Base-by-base conservation (phyloP, 2,888 invertebrate species). In the Pristionchus maxplancki region DNA sequence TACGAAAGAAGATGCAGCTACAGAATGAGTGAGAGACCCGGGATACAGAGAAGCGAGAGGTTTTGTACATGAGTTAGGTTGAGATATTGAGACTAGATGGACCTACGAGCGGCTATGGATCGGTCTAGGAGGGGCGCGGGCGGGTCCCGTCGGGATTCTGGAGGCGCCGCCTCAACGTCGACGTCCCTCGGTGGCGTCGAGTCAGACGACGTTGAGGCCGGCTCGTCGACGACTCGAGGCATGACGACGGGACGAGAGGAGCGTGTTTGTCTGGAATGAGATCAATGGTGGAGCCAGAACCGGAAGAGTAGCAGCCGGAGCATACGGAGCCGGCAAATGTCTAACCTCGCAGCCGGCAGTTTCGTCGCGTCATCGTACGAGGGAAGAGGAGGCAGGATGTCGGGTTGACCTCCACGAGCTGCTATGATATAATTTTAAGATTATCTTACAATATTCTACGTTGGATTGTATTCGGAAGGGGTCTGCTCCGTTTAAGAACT, bases 301-400 rank as follows among this genome's bases (percentile, higher is more conserved):
- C 24, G 5, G 4, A n/a, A 3, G n/a, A n/a, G n/a, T n/a, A n/a
- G n/a, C n/a, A n/a, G n/a, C n/a, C n/a, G n/a, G n/a, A n/a, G n/a
- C n/a, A n/a, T n/a, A n/a, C n/a, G n/a, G n/a, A n/a, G n/a, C n/a
- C n/a, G n/a, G n/a, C n/a, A n/a, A n/a, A n/a, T n/a, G n/a, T n/a
- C n/a, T n/a, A 40, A 92, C 92, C 93, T 91, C 53, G 93, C 89
- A 0, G 93, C 90, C 31, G 94, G 91, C 87, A 93, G 89, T 85
- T 94, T 94, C 0, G 94, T 94, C 0, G 94, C 94, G 86, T 94
- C 94, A 83, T 94, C 94, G 90, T 94, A 94, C n/a, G 91, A 92
- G 1, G 94, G 94, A 20, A 94, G 88, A 2, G 94, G 94, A 4
- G 94, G 94, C 24, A 94, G 90, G 13, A 89, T 89, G 62, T 92